Base-by-base conservation (phyloP, 2,113 vertebrate species). In the Vanacampus margaritifer region DNA sequence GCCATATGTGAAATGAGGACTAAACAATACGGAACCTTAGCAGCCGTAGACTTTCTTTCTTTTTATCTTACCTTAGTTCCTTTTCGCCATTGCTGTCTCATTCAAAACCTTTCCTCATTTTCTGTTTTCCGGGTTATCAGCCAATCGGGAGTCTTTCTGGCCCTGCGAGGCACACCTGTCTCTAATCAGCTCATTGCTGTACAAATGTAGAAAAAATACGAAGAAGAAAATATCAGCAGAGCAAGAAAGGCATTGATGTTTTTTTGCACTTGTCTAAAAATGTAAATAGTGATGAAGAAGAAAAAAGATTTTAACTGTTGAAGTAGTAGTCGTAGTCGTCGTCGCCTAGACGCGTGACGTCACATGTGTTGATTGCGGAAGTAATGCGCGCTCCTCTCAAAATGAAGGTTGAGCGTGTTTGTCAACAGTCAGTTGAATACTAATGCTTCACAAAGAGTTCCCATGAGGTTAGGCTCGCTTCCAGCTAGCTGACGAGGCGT, bases 291-390 rank as follows among this genome's bases (percentile, higher is more conserved):
- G 3, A 37, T n/a, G 11, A 41, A 14, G 0, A 6, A 24, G 1
- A 37, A 21, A 61, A 14, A 13, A 5, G 11, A 23, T 61, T 35
- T 61, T 12, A 62, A 62, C n/a, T 23, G 13, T 43, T 3, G 6
- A 24, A 41, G 60, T 14, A 2, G 37, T 4, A 16, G 37, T 6
- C 6, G 28, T 32, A 32, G 28, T 2, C n/a, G n/a, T n/a, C n/a
- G n/a, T n/a, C n/a, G 4, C 23, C 60, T 26, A 3, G 23, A 1
- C 32, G n/a, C n/a, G 32, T 51, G 64, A 51, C 48, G 64, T 65
- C 64, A 65, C 35, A 1, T 32, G 11, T 12, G n/a, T 36, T 37
- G 48, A 35, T 65, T 39, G 35, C 64, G 64, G 64, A 65, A 65
- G 64, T 36, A 37, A 23, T 35, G 60, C 23, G 17, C 39, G 17